Evolutionary conservation across 2,888 invertebrate genomes (phyloP).

Genomic region (Bellardia pandia): DNA sequence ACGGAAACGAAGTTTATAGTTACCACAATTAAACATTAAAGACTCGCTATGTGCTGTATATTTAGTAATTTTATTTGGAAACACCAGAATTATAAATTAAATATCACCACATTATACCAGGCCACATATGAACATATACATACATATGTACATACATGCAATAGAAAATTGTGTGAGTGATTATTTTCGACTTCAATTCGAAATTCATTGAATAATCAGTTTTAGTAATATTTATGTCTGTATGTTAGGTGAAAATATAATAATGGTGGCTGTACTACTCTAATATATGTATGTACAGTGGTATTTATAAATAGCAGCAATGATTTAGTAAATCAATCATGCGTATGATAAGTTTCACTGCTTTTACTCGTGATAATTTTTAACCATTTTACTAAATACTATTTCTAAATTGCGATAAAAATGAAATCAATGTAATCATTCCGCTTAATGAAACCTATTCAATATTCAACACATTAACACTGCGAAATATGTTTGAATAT

Average conservation of each 20-base stretch:
- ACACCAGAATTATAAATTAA: background rate
- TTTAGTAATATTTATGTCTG: background rate
- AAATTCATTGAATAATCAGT: background rate
- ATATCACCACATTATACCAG: background rate
- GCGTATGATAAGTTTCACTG: conserved; percentile 26
- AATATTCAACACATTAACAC: conserved; percentile 23
- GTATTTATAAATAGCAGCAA: conserved; percentile 20
- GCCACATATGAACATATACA: background rate
- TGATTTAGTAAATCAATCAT: conserved; percentile 34
- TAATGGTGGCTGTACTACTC: background rate
- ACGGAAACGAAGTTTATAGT: background rate
- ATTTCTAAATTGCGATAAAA: conserved; percentile 42
- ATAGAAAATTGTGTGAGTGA: background rate
- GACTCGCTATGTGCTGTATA: background rate
- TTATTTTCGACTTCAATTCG: background rate
- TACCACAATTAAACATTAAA: background rate
- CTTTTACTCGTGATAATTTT: conserved; percentile 36
- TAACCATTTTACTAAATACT: conserved; percentile 34
- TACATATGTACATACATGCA: background rate
- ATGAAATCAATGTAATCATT: conserved; percentile 49
- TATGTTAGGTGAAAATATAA: background rate
- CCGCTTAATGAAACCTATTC: conserved; percentile 39
- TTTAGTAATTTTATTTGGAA: background rate
- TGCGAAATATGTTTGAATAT: background rate
- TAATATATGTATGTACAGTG: too few relatives aligned